phyloP scores from a whole-genome alignment of 2,113 vertebrate species.

The Bolborhynchus lineola region DNA sequence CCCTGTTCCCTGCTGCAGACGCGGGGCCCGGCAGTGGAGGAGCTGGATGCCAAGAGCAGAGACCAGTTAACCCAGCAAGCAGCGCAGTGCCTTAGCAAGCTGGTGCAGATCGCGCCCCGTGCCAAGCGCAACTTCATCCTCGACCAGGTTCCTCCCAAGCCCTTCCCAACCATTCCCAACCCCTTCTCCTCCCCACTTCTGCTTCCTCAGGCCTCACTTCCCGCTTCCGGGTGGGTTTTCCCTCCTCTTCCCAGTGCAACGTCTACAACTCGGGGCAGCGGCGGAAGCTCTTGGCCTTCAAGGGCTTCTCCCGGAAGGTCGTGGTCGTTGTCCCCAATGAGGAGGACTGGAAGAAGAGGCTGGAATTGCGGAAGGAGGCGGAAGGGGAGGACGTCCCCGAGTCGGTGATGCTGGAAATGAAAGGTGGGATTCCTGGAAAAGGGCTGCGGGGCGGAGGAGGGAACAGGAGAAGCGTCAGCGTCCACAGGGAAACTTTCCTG shows the following conservation, averaged over 20 bases:
- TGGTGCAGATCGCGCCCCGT: background rate
- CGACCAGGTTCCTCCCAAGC: background rate
- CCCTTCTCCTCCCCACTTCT: too few relatives aligned
- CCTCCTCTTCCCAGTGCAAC: background rate
- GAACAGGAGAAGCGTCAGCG: too few relatives aligned
- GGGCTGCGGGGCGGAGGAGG: too few relatives aligned
- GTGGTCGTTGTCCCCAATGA: background rate
- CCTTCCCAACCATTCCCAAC: background rate
- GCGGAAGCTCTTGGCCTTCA: background rate
- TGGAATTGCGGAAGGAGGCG: background rate
- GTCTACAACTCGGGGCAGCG: constrained; percentile 16
- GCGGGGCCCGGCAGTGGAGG: background rate
- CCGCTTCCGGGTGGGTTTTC: too few relatives aligned
- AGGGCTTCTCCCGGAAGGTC: background rate
- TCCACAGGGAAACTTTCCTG: too few relatives aligned
- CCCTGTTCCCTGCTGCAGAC: background rate
- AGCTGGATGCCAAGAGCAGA: background rate
- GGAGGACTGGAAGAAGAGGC: background rate
- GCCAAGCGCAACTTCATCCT: background rate
- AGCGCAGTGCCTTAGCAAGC: constrained; percentile 14
- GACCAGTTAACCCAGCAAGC: background rate
- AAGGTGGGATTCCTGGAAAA: background rate
- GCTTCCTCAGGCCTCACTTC: background rate
- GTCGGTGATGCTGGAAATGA: background rate
- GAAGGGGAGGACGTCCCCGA: background rate